A percentile compares a stretch with the other conserved stretches of the same genome.
Evolutionary conservation across 2,113 vertebrate genomes (phyloP).

Genomic region (Albula goreensis): DNA sequence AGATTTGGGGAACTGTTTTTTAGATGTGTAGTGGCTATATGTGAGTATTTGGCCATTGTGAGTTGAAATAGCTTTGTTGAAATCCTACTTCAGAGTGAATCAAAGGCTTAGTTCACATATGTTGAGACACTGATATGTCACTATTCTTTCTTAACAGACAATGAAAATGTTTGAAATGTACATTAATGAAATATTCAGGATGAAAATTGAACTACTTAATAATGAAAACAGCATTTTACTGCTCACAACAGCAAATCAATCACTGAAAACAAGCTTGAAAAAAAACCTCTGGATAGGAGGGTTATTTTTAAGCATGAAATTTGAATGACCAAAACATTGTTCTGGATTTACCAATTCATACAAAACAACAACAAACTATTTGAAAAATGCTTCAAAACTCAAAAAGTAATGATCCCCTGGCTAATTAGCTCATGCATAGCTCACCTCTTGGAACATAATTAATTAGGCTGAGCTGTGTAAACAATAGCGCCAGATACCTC

Average conservation of each 20-base stretch:
- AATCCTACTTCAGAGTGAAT: not conserved
- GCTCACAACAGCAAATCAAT: not conserved
- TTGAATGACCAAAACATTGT: not conserved
- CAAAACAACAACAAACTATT: not conserved
- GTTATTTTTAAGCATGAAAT: not conserved
- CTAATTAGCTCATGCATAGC: conserved; percentile 16
- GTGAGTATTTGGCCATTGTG: too few species aligned
- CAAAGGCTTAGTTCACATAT: not conserved
- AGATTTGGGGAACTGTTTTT: too few species aligned
- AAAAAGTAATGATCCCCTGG: conserved; percentile 5
- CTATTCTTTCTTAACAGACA: conserved; percentile 26
- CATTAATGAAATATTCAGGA: not conserved
- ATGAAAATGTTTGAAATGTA: conserved; percentile 11
- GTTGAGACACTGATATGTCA: not conserved
- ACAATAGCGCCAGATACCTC: not conserved
- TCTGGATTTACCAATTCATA: not conserved
- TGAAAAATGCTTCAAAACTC: not conserved
- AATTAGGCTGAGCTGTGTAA: conserved; percentile 25
- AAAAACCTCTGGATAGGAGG: not conserved
- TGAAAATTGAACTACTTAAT: not conserved
- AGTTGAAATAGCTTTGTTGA: too few species aligned
- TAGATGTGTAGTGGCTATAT: too few species aligned
- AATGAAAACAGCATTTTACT: not conserved
- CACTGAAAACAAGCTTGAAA: not conserved
- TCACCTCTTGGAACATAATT: conserved; percentile 22